Base-by-base conservation (phyloP, 2,888 invertebrate species). In the Drosophila austrosaltans region DNA sequence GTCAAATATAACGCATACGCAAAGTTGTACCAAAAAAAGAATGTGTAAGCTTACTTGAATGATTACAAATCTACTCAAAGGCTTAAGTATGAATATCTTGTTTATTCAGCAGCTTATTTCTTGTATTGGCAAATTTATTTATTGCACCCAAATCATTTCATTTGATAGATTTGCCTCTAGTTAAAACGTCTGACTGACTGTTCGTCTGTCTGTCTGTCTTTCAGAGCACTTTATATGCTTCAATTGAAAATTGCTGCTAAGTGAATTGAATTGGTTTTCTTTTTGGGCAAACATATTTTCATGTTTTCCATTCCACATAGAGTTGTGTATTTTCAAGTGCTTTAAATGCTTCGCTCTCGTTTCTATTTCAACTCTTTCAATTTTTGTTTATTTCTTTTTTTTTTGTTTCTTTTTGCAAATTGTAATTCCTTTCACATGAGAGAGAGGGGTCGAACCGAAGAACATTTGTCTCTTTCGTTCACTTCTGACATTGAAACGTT, bases 361-460 rank as follows among this genome's bases (percentile, higher is more conserved):
- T 48, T 48, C 3, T 4, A 25, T 48, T 48, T 25, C 48, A 2
- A 48, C 48, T 48, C 48, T 36, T 36, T 36, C 8, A 36, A 8
- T 2, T 5, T 30, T 30, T 30, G 30, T 30, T 30, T 36, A 36
- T 8, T 36, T 36, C 8, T 7, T 7, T 36, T 36, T 2, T 36
- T 2, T 36, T 10, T 10, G 1, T 36, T 7, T 36, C 8, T 22
- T 40, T 42, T 61, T 66, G 42, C 30, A 44, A 59, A 68, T 57
- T 66, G 67, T 63, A 66, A 60, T 72, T 80, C 22, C 69, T 61
- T 63, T 30, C 60, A 69, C 65, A 71, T 79, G 65, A 67, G 42
- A 6, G 42, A 73, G 67, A 30, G 68, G 42, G 53, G 62, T 20
- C 12, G 20, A 56, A 22, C 36, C 78, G 66, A 78, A 63, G 57